phyloP scores from a whole-genome alignment of 2,888 invertebrate species.

The Ochlodes sylvanus region DNA sequence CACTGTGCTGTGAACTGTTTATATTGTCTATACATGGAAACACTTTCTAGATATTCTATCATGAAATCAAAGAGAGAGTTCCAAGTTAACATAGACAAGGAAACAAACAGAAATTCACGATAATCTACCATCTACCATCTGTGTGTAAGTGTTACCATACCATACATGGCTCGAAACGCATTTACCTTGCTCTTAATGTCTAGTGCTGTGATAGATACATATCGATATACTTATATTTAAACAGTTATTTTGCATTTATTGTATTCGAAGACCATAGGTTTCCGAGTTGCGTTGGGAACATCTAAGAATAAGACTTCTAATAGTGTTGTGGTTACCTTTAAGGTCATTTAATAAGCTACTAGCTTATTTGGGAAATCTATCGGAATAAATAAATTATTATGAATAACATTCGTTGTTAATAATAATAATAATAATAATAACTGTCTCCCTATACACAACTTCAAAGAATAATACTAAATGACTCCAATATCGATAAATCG shows the following conservation, averaged over 20 bases:
- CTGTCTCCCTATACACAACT: neutral
- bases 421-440: too few relatives aligned
- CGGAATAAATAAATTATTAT: too few relatives aligned
- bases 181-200: constrained; percentile 40
- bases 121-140: constrained; percentile 37
- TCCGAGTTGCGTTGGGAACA: too few relatives aligned
- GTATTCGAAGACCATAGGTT: too few relatives aligned
- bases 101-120: constrained; percentile 15
- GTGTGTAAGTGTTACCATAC: constrained; percentile 36
- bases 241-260: too few relatives aligned
- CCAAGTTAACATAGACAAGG: constrained; percentile 13
- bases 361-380: too few relatives aligned
- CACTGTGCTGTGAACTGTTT: too few relatives aligned
- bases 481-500: constrained; percentile 30
- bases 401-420: too few relatives aligned
- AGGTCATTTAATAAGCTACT: too few relatives aligned
- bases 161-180: constrained; percentile 32
- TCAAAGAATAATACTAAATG: neutral
- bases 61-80: constrained; percentile 33
- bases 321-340: too few relatives aligned
- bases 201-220: constrained; percentile 36
- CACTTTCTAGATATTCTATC: constrained; percentile 21
- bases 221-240: constrained; percentile 1
- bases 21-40: neutral
- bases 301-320: too few relatives aligned